Evolutionary conservation across 1,140 invertebrate genomes (phyloP).

Genomic region (Euwallacea fornicatus): DNA sequence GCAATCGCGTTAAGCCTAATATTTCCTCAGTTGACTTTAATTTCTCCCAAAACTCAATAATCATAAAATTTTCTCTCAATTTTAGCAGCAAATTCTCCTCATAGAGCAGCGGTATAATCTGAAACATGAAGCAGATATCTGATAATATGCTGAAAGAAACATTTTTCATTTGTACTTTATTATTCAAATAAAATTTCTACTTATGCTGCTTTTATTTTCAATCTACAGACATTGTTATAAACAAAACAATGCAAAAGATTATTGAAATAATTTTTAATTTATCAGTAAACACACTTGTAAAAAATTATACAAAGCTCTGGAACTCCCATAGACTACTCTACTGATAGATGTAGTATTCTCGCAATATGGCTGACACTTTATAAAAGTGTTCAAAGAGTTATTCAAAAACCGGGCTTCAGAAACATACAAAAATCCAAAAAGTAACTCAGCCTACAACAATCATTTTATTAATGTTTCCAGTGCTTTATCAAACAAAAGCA

Average conservation of each 20-base stretch:
- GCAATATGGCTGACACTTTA: constrained; percentile 59
- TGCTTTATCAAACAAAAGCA: not conserved
- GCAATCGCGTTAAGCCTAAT: constrained; percentile 60
- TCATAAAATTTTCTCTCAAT: constrained; percentile 60
- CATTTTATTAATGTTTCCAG: not conserved
- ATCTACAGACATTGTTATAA: too few relatives aligned
- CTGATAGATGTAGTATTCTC: constrained; percentile 55
- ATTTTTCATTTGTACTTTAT: too few relatives aligned
- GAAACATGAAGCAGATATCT: not conserved
- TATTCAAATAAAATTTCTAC: too few relatives aligned
- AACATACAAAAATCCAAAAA: constrained; percentile 59
- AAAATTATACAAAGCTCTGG: constrained; percentile 58
- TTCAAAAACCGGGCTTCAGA: constrained; percentile 55
- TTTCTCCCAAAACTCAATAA: constrained; percentile 59
- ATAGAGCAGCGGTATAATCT: constrained; percentile 61
- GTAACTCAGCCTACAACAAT: constrained; percentile 49
- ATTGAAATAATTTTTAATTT: too few relatives aligned
- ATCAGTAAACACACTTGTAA: constrained; percentile 51
- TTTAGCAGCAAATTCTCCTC: constrained; percentile 59
- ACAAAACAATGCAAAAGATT: too few relatives aligned
- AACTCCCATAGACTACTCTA: constrained; percentile 52
- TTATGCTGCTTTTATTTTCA: too few relatives aligned
- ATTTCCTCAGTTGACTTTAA: constrained; percentile 50
- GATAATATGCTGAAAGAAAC: too few relatives aligned
- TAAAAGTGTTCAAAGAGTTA: constrained; percentile 52